phyloP scores from a whole-genome alignment of 2,888 invertebrate species.

The Perizoma affinitatum region DNA sequence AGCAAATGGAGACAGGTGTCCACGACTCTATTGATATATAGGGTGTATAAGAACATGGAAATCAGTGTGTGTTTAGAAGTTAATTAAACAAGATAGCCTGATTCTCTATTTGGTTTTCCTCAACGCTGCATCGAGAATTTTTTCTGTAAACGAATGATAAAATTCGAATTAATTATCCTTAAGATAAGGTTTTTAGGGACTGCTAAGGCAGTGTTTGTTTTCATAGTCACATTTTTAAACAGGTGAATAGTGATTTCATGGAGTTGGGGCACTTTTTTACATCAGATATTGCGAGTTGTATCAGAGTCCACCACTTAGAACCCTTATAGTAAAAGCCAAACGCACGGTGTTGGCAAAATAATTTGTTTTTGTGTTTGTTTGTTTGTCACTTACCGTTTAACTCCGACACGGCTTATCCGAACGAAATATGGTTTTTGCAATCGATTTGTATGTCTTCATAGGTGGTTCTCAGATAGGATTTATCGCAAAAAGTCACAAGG shows the following conservation, averaged over 20 bases:
- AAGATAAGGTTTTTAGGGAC: conserved; percentile 21
- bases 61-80: conserved; percentile 68
- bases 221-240: conserved; percentile 11
- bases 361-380: no score
- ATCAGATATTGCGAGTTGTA: no score
- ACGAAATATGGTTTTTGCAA: no score
- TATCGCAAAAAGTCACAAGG: no score
- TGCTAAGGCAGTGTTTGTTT: conserved; percentile 15
- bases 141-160: conserved; percentile 33
- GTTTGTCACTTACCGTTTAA: no score
- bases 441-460: no score
- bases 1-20: conserved; percentile 82
- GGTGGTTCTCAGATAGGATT: no score
- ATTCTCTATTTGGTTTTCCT: conserved; percentile 71
- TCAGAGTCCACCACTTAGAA: no score
- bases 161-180: conserved; percentile 30
- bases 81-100: conserved; percentile 81
- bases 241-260: conserved; percentile 1
- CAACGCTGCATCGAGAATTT: conserved; percentile 47
- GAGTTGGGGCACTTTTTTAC: no score
- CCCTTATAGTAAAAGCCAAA: no score
- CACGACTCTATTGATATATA: conserved; percentile 77
- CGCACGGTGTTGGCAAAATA: no score
- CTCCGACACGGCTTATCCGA: no score
- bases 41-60: conserved; percentile 72